phyloP scores from a whole-genome alignment of 2,113 vertebrate species.

The Herpetotheres cachinnans region DNA sequence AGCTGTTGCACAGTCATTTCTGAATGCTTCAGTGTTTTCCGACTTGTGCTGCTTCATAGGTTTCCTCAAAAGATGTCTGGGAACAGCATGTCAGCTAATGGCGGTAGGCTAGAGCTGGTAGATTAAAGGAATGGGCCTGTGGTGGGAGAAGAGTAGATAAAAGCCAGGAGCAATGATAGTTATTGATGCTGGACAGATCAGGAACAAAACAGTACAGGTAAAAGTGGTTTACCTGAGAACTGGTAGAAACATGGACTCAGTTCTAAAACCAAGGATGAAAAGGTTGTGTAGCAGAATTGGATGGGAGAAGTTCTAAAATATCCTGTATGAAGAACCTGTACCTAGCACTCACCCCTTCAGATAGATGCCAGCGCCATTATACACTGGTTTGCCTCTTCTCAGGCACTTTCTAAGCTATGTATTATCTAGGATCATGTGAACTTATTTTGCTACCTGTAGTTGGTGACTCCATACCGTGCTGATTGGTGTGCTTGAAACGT shows the following conservation, averaged over 20 bases:
- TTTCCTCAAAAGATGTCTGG: neutral
- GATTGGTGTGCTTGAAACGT: neutral
- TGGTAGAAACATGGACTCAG: neutral
- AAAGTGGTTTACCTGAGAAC: neutral
- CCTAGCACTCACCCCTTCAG: neutral
- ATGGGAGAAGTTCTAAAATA: neutral
- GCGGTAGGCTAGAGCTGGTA: neutral
- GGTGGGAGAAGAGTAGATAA: neutral
- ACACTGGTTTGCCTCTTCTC: too few species aligned
- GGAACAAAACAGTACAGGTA: neutral
- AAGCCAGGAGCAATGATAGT: neutral
- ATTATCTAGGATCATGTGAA: neutral
- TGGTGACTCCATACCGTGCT: neutral
- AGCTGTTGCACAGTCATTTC: neutral
- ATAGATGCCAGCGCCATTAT: too few species aligned
- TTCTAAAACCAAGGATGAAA: neutral
- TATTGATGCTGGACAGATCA: neutral
- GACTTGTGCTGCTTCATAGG: neutral
- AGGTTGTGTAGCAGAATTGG: neutral
- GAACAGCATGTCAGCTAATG: neutral
- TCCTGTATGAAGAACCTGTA: neutral
- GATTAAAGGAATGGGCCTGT: neutral
- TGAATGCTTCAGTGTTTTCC: neutral
- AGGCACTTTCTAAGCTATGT: neutral
- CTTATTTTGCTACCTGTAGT: neutral